Conservation (phyloP, 2,797 vertebrate species). For the Gadopsis marmoratus region DNA sequence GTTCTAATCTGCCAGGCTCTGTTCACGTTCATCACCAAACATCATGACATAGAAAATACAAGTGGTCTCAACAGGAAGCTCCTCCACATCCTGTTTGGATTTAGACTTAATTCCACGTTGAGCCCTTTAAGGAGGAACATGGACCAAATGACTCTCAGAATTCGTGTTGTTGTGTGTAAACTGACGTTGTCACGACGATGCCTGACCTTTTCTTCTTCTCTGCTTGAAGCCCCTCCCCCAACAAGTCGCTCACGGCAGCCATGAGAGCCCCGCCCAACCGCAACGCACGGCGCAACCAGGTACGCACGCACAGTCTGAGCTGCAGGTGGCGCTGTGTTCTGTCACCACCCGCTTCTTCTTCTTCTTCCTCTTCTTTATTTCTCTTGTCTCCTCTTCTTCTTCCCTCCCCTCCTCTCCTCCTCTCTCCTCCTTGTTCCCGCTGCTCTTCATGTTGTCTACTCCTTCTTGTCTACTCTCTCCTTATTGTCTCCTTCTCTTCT, state of each 20-base stretch:
- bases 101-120: too few relatives aligned
- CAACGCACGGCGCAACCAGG: constrained; percentile 90
- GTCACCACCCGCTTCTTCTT: too few relatives aligned
- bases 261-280: constrained; percentile 83
- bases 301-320: constrained; percentile 52
- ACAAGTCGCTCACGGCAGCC: constrained; percentile 82
- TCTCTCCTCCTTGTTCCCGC: too few relatives aligned
- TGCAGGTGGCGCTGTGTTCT: background rate
- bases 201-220: constrained; percentile 5
- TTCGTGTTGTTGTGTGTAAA: background rate
- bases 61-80: too few relatives aligned
- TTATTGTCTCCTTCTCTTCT: background rate
- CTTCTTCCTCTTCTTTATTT: too few relatives aligned
- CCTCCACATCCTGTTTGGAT: too few relatives aligned
- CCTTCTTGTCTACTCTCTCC: background rate
- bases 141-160: background rate
- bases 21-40: too few relatives aligned
- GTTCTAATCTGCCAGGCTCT: too few relatives aligned
- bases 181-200: background rate
- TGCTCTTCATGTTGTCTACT: too few relatives aligned
- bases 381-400: background rate
- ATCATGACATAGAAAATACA: too few relatives aligned
- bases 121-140: too few relatives aligned
- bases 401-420: too few relatives aligned
- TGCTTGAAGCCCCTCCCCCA: constrained; percentile 83